These are phyloP conservation scores for Palaemon carinicauda DNA, from an alignment of 1,140 invertebrate species.

Conservation along the genomic window DNA sequence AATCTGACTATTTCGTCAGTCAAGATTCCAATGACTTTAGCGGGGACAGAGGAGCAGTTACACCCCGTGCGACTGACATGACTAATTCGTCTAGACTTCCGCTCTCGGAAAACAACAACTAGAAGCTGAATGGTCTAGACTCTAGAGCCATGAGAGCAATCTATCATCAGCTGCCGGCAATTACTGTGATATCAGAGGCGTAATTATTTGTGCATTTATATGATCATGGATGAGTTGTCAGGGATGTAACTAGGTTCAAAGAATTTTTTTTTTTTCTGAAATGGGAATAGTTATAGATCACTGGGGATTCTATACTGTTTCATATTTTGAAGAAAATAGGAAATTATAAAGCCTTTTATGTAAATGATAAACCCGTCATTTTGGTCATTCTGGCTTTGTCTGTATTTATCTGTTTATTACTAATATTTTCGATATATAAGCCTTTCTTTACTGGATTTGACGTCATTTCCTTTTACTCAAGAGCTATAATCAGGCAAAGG, in stretches of 20 bases:
- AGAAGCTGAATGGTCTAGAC: too few relatives aligned
- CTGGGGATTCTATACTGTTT: neutral
- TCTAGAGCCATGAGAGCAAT: constrained; percentile 1
- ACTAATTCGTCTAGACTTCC: constrained; percentile 10
- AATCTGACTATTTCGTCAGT: neutral
- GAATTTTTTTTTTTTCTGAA: constrained; percentile 25
- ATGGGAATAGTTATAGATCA: neutral
- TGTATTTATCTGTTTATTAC: neutral
- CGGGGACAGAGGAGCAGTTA: neutral
- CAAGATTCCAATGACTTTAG: neutral
- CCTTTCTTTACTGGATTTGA: neutral
- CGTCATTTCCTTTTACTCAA: neutral
- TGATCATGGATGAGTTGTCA: constrained; percentile 25
- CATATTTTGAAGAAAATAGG: neutral
- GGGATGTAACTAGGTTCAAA: neutral
- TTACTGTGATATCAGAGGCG: neutral
- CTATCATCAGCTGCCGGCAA: neutral
- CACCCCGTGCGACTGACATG: neutral
- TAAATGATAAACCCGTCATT: neutral
- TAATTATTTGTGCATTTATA: neutral
- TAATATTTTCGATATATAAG: neutral
- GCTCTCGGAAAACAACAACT: neutral
- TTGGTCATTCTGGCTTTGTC: neutral
- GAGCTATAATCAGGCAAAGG: neutral
- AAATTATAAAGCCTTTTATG: neutral